Evolutionary conservation across 2,888 invertebrate species (phyloP).

Genomic region (Sylvicola fuscatus): DNA sequence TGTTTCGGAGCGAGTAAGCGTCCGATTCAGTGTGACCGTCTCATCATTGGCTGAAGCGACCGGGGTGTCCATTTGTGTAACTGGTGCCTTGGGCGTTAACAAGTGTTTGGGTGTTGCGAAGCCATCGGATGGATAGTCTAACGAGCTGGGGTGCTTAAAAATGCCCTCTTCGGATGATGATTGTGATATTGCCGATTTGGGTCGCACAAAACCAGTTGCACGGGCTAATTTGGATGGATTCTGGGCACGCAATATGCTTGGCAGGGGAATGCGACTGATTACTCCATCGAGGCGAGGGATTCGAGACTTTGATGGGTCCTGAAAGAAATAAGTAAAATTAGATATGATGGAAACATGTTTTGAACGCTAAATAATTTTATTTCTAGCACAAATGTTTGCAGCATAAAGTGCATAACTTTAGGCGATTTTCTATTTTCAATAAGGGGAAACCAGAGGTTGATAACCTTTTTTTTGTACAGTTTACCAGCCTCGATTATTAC

Average conservation of each 20-base stretch:
- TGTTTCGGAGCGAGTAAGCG: slow-evolving; percentile 1
- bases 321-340: too few species aligned
- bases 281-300: too few species aligned
- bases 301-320: too few species aligned
- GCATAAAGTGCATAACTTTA: too few species aligned
- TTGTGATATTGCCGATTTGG: slow-evolving; percentile 7
- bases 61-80: background rate
- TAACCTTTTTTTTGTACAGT: too few species aligned
- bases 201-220: slow-evolving; percentile 1
- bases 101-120: background rate
- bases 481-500: too few species aligned
- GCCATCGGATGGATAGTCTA: background rate
- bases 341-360: too few species aligned
- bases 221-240: background rate
- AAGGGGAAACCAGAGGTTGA: too few species aligned
- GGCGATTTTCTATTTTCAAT: too few species aligned
- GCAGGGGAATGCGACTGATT: slow-evolving; percentile 4
- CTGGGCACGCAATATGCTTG: slow-evolving; percentile 10
- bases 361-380: too few species aligned
- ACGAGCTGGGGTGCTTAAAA: too few species aligned
- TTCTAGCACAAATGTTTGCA: too few species aligned
- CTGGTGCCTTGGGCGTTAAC: background rate
- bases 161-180: slow-evolving; percentile 1
- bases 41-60: background rate
- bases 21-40: background rate